Percentiles rank a stretch among this genome's conserved stretches.
These are phyloP conservation scores for Sclerodermus sp. DNA, from an alignment of 2,888 invertebrate genomes.

Conservation along the genomic window DNA sequence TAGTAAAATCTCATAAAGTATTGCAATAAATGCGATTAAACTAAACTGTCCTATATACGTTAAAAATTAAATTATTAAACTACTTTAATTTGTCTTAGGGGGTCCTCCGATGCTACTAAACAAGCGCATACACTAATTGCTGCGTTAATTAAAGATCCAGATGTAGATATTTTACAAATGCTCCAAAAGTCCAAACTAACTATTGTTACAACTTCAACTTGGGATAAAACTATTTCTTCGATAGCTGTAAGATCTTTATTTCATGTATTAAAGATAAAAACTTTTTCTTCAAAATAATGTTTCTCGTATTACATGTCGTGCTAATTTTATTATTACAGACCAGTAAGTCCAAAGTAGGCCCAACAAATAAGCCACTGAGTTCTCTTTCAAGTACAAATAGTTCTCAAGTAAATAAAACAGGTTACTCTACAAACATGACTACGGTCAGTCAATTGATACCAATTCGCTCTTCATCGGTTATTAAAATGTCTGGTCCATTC, in stretches of 20 bases:
- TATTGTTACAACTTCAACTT: slow-evolving; percentile 62
- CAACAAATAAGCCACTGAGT: slow-evolving; percentile 45
- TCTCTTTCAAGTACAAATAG: slow-evolving; percentile 37
- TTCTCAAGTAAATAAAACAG: slow-evolving; percentile 42
- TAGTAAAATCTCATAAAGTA: too few relatives aligned
- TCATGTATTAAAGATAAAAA: background rate
- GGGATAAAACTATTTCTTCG: slow-evolving; percentile 62
- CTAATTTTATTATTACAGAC: slow-evolving; percentile 32
- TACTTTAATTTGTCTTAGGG: slow-evolving; percentile 60
- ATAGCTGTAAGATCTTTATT: slow-evolving; percentile 58
- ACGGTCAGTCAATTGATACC: slow-evolving; percentile 49
- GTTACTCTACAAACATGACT: slow-evolving; percentile 39
- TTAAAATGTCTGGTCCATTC: slow-evolving; percentile 49
- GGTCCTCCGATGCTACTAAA: slow-evolving; percentile 87
- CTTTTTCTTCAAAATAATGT: background rate
- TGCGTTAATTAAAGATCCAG: slow-evolving; percentile 92
- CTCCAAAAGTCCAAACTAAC: slow-evolving; percentile 70
- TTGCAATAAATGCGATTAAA: background rate
- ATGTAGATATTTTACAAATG: slow-evolving; percentile 84
- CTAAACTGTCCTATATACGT: background rate
- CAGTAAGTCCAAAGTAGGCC: slow-evolving; percentile 48
- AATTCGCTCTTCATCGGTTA: slow-evolving; percentile 48
- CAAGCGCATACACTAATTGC: slow-evolving; percentile 90
- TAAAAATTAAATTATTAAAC: background rate
- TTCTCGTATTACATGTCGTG: background rate